A percentile compares a stretch with the other conserved stretches of the same genome.
Evolutionary conservation across 2,113 vertebrate genomes (phyloP).

Genomic region (Hemiscyllium ocellatum): DNA sequence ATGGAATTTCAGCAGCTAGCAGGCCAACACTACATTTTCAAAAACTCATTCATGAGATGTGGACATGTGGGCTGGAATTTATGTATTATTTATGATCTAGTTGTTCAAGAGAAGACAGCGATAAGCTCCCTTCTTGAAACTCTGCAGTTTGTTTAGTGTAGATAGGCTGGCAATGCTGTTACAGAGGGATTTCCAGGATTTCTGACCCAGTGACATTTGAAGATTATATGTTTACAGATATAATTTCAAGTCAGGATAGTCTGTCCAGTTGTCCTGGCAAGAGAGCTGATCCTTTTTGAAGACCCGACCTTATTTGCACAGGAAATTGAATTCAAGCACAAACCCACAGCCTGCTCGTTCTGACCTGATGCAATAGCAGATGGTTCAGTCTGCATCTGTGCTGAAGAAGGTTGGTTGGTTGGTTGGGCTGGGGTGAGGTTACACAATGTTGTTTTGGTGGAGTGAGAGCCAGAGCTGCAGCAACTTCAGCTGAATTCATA

Average conservation of each 20-base stretch:
- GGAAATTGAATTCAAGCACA: not conserved
- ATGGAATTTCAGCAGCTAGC: not conserved
- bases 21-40: not conserved
- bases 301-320: not conserved
- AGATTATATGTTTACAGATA: no score
- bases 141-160: no score
- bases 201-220: no score
- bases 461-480: not conserved
- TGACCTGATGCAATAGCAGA: not conserved
- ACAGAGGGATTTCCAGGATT: no score
- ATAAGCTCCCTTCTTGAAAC: no score
- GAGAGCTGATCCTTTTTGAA: not conserved
- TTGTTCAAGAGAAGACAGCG: no score
- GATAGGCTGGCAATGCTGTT: no score
- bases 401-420: not conserved
- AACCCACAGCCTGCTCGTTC: not conserved
- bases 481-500: not conserved
- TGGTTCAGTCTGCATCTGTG: not conserved
- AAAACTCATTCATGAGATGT: no score
- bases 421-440: no score
- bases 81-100: no score
- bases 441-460: not conserved
- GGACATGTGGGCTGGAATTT: no score
- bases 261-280: not conserved
- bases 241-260: no score